These are phyloP conservation scores for Capra hircus DNA, from an alignment of 2,113 vertebrate species.

Conservation along the genomic window DNA sequence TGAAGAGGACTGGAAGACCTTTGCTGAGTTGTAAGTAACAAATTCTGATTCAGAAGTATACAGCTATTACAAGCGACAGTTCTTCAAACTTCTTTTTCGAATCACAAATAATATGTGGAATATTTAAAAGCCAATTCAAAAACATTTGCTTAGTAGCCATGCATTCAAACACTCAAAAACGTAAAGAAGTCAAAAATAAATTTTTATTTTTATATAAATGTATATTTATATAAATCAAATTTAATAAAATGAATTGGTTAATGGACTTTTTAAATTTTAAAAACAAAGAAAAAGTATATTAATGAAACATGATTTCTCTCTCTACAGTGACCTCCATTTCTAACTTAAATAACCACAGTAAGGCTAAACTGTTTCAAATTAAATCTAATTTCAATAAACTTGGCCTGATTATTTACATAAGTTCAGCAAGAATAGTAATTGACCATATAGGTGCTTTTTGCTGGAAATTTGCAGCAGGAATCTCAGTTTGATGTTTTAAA, in stretches of 20 bases:
- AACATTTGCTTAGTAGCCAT: neutral
- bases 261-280: neutral
- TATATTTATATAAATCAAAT: neutral
- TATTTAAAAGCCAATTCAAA: neutral
- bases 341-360: neutral
- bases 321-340: neutral
- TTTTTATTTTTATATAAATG: neutral
- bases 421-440: neutral
- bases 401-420: neutral
- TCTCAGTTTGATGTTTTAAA: neutral
- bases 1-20: slow-evolving; percentile 90
- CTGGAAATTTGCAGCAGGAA: neutral
- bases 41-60: neutral
- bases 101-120: neutral
- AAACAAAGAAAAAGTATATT: neutral
- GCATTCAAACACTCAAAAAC: neutral
- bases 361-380: neutral
- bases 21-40: slow-evolving; percentile 89
- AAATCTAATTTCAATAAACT: neutral
- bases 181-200: neutral
- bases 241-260: neutral
- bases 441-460: neutral
- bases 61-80: neutral
- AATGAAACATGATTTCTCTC: neutral
- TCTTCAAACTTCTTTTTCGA: neutral